phyloP scores from a whole-genome alignment of 2,888 invertebrate species.

The Eupithecia insigniata region DNA sequence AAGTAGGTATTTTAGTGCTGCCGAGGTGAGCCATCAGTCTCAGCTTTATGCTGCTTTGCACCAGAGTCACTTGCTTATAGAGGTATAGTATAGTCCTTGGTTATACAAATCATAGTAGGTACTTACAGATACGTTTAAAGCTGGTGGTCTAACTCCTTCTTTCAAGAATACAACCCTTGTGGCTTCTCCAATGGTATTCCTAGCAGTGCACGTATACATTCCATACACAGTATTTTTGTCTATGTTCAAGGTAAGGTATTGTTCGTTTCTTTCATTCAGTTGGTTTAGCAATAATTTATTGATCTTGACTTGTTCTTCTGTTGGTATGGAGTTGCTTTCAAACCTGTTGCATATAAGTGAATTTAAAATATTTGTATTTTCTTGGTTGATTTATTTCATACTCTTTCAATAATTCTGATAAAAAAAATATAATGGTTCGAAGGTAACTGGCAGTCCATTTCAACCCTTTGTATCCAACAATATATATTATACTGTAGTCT shows the following conservation, averaged over 20 bases:
- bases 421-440: no score
- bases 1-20: no score
- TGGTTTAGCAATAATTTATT: constrained; percentile 49
- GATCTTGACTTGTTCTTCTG: constrained; percentile 49
- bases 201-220: constrained; percentile 62
- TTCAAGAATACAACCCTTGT: constrained; percentile 58
- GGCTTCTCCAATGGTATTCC: constrained; percentile 59
- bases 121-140: constrained; percentile 61
- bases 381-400: no score
- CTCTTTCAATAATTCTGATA: no score
- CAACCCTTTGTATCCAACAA: no score
- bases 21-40: no score
- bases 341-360: constrained; percentile 45
- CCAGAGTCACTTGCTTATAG: neutral
- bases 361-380: neutral
- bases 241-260: constrained; percentile 49
- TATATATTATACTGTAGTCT: no score
- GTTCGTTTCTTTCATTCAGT: constrained; percentile 42
- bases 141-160: constrained; percentile 62
- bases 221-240: constrained; percentile 61
- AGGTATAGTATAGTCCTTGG: neutral
- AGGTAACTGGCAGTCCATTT: no score
- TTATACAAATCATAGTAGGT: neutral
- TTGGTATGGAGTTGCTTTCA: constrained; percentile 46
- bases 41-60: no score